A percentile compares a stretch with the other conserved stretches of the same genome.
These are phyloP conservation scores for Alexandromys oeconomus DNA, from an alignment of 2,797 vertebrate genomes.

Conservation along the genomic window DNA sequence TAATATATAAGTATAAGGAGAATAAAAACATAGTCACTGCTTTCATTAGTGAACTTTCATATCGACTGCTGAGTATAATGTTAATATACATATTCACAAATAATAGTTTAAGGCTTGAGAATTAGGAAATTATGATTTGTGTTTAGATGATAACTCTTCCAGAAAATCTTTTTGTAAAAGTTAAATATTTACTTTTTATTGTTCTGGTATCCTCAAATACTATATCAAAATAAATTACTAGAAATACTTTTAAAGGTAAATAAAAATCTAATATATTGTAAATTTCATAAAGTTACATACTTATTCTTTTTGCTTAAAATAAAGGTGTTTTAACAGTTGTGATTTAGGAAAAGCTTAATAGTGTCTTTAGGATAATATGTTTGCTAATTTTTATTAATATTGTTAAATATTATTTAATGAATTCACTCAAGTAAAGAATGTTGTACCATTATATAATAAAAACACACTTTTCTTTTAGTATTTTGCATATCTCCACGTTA, in stretches of 20 bases:
- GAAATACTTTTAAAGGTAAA: not conserved
- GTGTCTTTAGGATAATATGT: not conserved
- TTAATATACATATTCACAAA: constrained; percentile 46
- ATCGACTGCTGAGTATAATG: constrained; percentile 59
- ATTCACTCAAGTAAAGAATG: not conserved
- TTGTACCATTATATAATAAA: not conserved
- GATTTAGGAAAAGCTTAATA: not conserved
- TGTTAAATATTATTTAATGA: not conserved
- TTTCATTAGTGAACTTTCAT: constrained; percentile 64
- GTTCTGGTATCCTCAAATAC: not conserved
- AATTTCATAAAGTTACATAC: not conserved
- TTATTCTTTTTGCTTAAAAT: not conserved
- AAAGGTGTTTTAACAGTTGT: not conserved
- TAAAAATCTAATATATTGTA: not conserved
- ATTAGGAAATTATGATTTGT: not conserved
- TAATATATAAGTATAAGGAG: constrained; percentile 67
- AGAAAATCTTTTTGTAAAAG: not conserved
- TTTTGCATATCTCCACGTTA: not conserved
- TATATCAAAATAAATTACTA: not conserved
- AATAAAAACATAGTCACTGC: constrained; percentile 29
- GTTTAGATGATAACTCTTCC: not conserved
- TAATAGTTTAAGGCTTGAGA: not conserved
- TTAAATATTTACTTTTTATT: not conserved
- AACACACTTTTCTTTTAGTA: not conserved
- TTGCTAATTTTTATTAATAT: not conserved